A percentile compares a stretch with the other conserved stretches of the same genome.
These are phyloP conservation scores for Desmophyllum pertusum DNA, from an alignment of 92 coral and sea anemone species.

Conservation along the genomic window DNA sequence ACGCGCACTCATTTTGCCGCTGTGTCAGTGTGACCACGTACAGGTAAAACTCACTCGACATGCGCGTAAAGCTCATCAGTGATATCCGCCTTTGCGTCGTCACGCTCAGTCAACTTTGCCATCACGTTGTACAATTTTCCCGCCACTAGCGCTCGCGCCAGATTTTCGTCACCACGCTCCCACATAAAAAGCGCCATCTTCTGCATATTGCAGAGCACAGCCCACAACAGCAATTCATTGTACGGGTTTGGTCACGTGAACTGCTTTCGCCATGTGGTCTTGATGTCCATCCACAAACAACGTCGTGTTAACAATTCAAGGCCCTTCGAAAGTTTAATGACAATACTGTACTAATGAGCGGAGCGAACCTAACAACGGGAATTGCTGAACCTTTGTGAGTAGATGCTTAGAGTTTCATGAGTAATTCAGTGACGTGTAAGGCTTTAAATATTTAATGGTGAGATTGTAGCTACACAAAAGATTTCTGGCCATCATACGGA, in stretches of 20 bases:
- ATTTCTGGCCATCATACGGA: background rate
- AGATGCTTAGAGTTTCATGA: background rate
- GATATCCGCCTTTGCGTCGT: slow-evolving; percentile 75
- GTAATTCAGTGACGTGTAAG: background rate
- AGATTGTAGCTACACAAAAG: background rate
- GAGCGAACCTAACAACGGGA: background rate
- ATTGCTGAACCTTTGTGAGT: background rate
- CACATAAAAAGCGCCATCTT: slow-evolving; percentile 88
- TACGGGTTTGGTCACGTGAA: slow-evolving; percentile 46
- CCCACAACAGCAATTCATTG: slow-evolving; percentile 77
- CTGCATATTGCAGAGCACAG: slow-evolving; percentile 90
- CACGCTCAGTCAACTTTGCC: slow-evolving; percentile 69
- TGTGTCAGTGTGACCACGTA: too few relatives aligned
- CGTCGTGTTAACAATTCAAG: slow-evolving; percentile 27
- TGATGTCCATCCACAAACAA: slow-evolving; percentile 39
- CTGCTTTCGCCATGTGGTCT: slow-evolving; percentile 4
- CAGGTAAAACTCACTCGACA: slow-evolving; percentile 61
- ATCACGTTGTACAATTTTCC: slow-evolving; percentile 76
- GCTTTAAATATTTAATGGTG: background rate
- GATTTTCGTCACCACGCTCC: slow-evolving; percentile 83
- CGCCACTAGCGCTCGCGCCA: slow-evolving; percentile 81
- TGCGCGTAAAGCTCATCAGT: slow-evolving; percentile 60
- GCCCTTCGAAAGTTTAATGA: slow-evolving; percentile 14
- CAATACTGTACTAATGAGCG: background rate
- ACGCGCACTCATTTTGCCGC: too few relatives aligned